phyloP scores from a whole-genome alignment of 1,140 invertebrate genomes.

The Stenopsyche tienmushanensis region DNA sequence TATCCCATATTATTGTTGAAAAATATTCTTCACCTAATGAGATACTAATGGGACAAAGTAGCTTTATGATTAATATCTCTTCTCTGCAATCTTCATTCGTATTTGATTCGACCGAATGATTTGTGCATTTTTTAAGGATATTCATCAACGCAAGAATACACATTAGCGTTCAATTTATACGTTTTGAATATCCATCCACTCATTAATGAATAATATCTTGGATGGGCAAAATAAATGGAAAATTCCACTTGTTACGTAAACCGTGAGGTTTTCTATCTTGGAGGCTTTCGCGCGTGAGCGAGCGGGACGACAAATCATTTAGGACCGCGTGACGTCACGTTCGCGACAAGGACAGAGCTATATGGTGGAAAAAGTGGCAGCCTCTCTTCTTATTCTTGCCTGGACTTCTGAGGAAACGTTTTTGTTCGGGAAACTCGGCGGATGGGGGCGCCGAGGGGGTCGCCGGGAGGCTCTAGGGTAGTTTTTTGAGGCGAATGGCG shows the following conservation, averaged over 20 bases:
- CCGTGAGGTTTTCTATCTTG: slow-evolving; percentile 1
- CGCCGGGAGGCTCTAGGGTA: background rate
- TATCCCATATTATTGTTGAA: too few relatives aligned
- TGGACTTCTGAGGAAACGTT: slow-evolving; percentile 32
- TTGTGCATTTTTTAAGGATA: too few relatives aligned
- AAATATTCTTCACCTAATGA: too few relatives aligned
- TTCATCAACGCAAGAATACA: too few relatives aligned
- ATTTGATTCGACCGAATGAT: too few relatives aligned
- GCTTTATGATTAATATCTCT: too few relatives aligned
- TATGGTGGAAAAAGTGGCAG: slow-evolving; percentile 20
- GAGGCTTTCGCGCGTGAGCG: background rate
- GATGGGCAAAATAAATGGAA: slow-evolving; percentile 8
- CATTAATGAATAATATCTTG: slow-evolving; percentile 2
- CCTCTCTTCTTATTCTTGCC: slow-evolving; percentile 24
- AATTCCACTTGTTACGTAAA: slow-evolving; percentile 20
- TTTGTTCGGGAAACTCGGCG: slow-evolving; percentile 16
- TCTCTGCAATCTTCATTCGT: too few relatives aligned
- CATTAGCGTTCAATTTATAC: too few relatives aligned
- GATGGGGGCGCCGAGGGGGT: background rate
- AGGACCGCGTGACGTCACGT: background rate
- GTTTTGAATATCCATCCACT: too few relatives aligned
- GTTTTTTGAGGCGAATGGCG: slow-evolving; percentile 3
- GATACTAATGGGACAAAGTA: too few relatives aligned
- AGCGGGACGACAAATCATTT: background rate
- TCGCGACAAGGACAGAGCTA: background rate